Base-by-base conservation (phyloP, 2,888 invertebrate species). In the Erannis defoliaria region DNA sequence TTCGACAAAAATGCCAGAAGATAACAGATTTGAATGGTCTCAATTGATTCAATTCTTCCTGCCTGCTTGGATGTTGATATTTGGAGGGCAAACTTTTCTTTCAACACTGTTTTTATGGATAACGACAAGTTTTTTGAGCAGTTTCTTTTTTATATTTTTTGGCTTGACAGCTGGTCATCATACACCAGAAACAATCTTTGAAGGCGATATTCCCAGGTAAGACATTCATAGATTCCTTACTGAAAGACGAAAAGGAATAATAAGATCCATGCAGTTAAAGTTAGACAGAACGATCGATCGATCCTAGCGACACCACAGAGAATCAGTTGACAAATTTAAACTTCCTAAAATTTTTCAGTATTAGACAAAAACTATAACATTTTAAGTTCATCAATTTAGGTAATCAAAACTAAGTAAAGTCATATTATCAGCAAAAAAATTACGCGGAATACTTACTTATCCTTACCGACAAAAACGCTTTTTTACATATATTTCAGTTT, bases 131-230 rank as follows among this genome's bases (percentile, higher is more conserved):
- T 42, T 93, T 19, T 69, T 90, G 0, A 86, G 89, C 1, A 95
- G 96, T 70, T 94, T 95, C 61, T 75, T 94, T 8, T 96, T 97
- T 74, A 89, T 90, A 5, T 59, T 94, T 0, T 94, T 95, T 62
- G 97, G 96, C 0, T 71, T 97, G 33, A 96, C 95, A 68, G 97
- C 96, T 1, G 97, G 96, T 0, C 97, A 97, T 86, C 97, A 97
- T 76, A 95, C 96, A 74, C 96, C 97, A 0, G 94, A 94, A 35
- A 95, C 96, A 56, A 96, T 96, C 81, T 97, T 97, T 75, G 97
- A 97, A 74, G 97, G 97, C 4, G 97, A 97, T 82, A 82, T 94
- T 21, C 93, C 94, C 29, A 16, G 45, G 45, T 45, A 29, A 45
- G 26, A 16, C 1, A 6, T 26, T 26, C 31, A 9, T 10, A 9